These are phyloP conservation scores for Crotophaga sulcirostris DNA, from an alignment of 2,113 vertebrate species.

Conservation along the genomic window DNA sequence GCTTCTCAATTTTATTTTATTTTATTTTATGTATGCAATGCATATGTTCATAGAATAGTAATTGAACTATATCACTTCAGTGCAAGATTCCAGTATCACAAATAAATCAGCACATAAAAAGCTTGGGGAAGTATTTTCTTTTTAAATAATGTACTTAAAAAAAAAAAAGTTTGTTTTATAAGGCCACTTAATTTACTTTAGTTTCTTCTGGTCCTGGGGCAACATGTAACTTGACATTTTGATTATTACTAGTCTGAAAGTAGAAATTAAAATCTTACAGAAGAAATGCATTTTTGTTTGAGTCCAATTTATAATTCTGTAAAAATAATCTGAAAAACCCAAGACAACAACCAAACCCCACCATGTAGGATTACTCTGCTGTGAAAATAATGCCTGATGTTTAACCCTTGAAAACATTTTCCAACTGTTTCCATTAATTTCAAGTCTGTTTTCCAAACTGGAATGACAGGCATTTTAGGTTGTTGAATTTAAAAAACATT, in stretches of 20 bases:
- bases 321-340: background rate
- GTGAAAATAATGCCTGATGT: background rate
- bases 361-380: background rate
- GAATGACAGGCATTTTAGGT: background rate
- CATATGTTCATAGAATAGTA: background rate
- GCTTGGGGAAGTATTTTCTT: background rate
- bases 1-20: background rate
- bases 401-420: background rate
- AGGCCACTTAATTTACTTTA: background rate
- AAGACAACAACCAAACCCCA: too few species aligned
- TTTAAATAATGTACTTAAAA: background rate
- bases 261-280: background rate
- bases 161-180: background rate
- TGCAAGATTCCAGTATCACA: background rate
- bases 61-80: background rate
- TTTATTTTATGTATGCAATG: background rate
- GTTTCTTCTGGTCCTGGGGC: background rate
- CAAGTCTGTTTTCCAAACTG: background rate
- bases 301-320: background rate
- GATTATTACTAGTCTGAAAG: background rate
- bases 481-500: background rate
- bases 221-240: background rate
- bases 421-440: background rate
- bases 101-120: background rate
- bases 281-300: background rate